Evolutionary conservation across 2,888 invertebrate genomes (phyloP), one percentile per base, ranked within the genome.

Genomic region (Apamea monoglypha): DNA sequence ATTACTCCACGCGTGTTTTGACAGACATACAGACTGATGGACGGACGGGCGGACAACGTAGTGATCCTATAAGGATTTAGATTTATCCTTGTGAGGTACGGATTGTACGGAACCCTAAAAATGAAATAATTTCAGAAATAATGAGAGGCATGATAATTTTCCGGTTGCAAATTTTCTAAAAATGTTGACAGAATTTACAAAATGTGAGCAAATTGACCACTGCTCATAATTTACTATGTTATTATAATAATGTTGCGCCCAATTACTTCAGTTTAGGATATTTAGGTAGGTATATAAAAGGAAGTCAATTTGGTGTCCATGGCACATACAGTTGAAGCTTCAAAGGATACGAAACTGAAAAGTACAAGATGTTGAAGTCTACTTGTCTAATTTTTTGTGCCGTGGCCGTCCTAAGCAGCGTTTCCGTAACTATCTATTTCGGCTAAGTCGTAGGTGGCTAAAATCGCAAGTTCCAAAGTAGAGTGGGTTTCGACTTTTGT

Each of bases 331-430:
- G 50, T 40, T 80, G 32, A 50, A 32, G 16, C 14, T 59, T 61
- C 10, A 6, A 70, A 29, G 44, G 29, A 40, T 14, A 47, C n/a
- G 6, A 50, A 83, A 61, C 40, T 47, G 25, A 50, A 80, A 44
- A 78, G 32, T 61, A 83, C 32, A 80, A 61, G 12, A 80, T 80
- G 80, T 78, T n/a, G 25, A 80, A 36, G 4, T 50, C 53, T 32
- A 36, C 67, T 25, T 67, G 21, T 77, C 14, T 77, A 7, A 8
- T 77, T 44, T 44, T 80, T 32, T 67, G 21, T 67, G 29, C 53
- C 29, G 18, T 78, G 44, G 16, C 50, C 16, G 10, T 76, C 12
- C 8, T 78, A 14, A 53, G 25, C 78, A 77, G 21, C 40, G 10
- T 74, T 44, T 53, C n/a, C 21, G 78, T 79, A 63, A 82, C 82